These are phyloP conservation scores for Volucella inanis DNA, from an alignment of 2,888 invertebrate species.

Conservation along the genomic window DNA sequence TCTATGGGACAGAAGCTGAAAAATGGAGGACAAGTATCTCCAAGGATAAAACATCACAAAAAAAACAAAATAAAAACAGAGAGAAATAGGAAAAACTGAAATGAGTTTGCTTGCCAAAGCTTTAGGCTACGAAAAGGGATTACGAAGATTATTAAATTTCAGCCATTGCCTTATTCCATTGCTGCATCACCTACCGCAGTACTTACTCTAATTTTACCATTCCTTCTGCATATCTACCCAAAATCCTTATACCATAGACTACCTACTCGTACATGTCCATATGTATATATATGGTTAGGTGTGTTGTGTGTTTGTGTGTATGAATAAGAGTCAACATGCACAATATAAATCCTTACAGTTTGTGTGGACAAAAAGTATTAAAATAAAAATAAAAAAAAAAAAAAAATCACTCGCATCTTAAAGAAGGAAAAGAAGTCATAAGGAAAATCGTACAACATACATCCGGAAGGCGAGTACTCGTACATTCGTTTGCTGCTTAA, in stretches of 20 bases:
- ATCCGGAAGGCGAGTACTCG: slow-evolving; percentile 60
- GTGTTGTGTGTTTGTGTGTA: too few species aligned
- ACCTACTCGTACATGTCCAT: slow-evolving; percentile 7
- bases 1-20: slow-evolving; percentile 8
- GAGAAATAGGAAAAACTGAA: background rate
- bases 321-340: slow-evolving; percentile 1
- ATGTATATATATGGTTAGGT: background rate
- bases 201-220: slow-evolving; percentile 73
- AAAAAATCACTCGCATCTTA: slow-evolving; percentile 7
- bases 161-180: slow-evolving; percentile 51
- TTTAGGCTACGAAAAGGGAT: slow-evolving; percentile 67
- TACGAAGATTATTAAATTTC: slow-evolving; percentile 72
- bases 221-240: slow-evolving; percentile 45
- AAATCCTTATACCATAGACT: background rate
- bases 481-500: background rate
- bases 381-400: slow-evolving; percentile 37
- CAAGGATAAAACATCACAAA: slow-evolving; percentile 9
- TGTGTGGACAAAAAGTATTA: slow-evolving; percentile 31
- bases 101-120: slow-evolving; percentile 22
- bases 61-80: too few species aligned
- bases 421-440: slow-evolving; percentile 34
- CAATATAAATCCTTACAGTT: slow-evolving; percentile 53
- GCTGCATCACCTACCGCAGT: slow-evolving; percentile 75
- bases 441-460: slow-evolving; percentile 45
- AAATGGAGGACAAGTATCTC: slow-evolving; percentile 20